Percentiles rank a stretch among this genome's conserved stretches.
These are phyloP conservation scores for Phocides pigmalion DNA, from an alignment of 1,140 invertebrate species.

Conservation along the genomic window DNA sequence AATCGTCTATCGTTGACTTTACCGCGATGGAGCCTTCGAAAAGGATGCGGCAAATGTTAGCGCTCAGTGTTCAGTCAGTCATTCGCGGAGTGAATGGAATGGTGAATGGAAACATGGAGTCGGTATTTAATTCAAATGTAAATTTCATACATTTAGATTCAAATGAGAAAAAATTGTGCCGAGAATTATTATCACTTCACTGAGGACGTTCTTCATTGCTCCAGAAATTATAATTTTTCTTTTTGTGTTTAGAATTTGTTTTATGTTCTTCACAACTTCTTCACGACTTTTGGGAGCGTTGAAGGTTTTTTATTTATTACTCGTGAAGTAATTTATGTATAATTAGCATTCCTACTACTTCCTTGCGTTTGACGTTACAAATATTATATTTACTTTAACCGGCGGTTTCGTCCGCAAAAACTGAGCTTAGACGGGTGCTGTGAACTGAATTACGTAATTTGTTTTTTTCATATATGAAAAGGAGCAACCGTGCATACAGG, in stretches of 20 bases:
- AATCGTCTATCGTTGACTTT: not conserved
- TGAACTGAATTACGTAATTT: too few relatives aligned
- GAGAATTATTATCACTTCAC: slow-evolving; percentile 44
- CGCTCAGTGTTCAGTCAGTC: slow-evolving; percentile 19
- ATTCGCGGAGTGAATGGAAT: slow-evolving; percentile 36
- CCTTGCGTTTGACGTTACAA: too few relatives aligned
- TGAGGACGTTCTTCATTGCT: slow-evolving; percentile 18
- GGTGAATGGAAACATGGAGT: slow-evolving; percentile 44
- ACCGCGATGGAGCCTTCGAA: too few relatives aligned
- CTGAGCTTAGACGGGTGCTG: too few relatives aligned
- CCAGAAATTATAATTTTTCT: not conserved
- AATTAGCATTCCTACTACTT: not conserved
- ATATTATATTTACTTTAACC: too few relatives aligned
- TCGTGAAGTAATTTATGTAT: not conserved
- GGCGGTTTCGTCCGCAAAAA: too few relatives aligned
- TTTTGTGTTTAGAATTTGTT: too few relatives aligned
- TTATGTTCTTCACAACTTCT: not conserved
- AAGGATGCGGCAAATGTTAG: too few relatives aligned
- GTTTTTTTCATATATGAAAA: too few relatives aligned
- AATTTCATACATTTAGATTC: slow-evolving; percentile 52
- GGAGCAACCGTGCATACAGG: too few relatives aligned
- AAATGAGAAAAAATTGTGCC: slow-evolving; percentile 47
- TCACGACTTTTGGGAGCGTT: not conserved
- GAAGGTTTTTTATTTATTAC: not conserved
- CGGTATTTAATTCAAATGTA: slow-evolving; percentile 56